phyloP scores from a whole-genome alignment of 2,888 invertebrate genomes.

The Sinohyriopsis cumingii region DNA sequence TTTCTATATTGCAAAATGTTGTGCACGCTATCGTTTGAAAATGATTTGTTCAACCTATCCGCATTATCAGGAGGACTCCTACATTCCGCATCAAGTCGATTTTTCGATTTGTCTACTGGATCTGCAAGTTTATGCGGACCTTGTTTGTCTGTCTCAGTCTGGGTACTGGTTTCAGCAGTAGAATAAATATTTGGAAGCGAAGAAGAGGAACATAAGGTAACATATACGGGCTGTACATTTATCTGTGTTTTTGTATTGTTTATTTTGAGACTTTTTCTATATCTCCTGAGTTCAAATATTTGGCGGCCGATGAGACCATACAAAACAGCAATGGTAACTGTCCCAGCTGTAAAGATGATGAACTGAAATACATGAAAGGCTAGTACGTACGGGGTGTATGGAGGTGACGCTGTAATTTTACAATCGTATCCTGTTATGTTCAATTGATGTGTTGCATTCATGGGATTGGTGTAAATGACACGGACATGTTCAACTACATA shows the following conservation, averaged over 20 bases:
- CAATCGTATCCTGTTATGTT: constrained; percentile 47
- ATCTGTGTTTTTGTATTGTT: not conserved
- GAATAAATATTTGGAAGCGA: no score
- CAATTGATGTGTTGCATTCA: not conserved
- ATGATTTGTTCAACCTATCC: no score
- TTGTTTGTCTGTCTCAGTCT: no score
- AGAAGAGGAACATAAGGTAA: not conserved
- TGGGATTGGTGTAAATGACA: no score
- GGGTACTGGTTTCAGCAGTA: no score
- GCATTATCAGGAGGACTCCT: no score
- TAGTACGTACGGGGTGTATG: constrained; percentile 36
- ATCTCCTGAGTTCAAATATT: constrained; percentile 22
- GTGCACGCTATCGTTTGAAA: no score
- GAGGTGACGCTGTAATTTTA: constrained; percentile 36
- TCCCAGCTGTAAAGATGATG: constrained; percentile 37
- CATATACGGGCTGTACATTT: constrained; percentile 3
- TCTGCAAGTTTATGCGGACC: no score
- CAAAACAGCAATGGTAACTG: constrained; percentile 35
- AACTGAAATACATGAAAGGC: constrained; percentile 46
- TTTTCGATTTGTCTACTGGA: no score
- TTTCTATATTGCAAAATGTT: no score
- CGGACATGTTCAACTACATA: constrained; percentile 41
- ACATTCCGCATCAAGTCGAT: no score
- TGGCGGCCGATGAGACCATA: constrained; percentile 45
- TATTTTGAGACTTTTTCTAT: not conserved